Percentiles rank a stretch among this genome's conserved stretches.
phyloP scores from a whole-genome alignment of 2,888 invertebrate genomes.

The Drosophila pseudotalamancana region DNA sequence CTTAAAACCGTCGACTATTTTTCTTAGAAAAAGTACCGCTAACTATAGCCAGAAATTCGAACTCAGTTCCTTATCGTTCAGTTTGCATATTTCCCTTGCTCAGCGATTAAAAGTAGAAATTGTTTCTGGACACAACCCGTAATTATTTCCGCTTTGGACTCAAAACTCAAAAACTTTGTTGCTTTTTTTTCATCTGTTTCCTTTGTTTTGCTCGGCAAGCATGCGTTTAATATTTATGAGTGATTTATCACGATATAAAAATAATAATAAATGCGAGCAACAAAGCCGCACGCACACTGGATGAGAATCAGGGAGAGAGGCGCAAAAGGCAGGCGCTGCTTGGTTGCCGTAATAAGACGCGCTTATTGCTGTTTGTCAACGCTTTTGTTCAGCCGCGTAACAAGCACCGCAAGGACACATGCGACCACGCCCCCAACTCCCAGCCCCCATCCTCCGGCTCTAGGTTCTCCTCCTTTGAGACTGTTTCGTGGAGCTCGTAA shows the following conservation, averaged over 20 bases:
- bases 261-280: conserved; percentile 77
- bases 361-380: conserved; percentile 52
- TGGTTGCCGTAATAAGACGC: conserved; percentile 38
- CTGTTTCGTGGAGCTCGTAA: conserved; percentile 48
- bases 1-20: too few relatives aligned
- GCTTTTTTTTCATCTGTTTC: not conserved
- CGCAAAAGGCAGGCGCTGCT: conserved; percentile 5
- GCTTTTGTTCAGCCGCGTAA: conserved; percentile 62
- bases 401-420: conserved; percentile 65
- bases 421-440: conserved; percentile 5
- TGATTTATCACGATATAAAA: conserved; percentile 81
- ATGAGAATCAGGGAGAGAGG: conserved; percentile 16
- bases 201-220: conserved; percentile 50
- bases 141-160: conserved; percentile 28
- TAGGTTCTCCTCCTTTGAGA: conserved; percentile 22
- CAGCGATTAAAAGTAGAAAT: not conserved
- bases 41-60: too few relatives aligned
- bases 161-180: conserved; percentile 66
- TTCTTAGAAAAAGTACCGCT: too few relatives aligned
- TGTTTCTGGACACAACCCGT: conserved; percentile 1
- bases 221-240: conserved; percentile 81
- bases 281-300: conserved; percentile 54
- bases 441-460: not conserved
- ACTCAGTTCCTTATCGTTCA: too few relatives aligned
- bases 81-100: too few relatives aligned